Base-by-base conservation (phyloP, 2,888 invertebrate genomes). In the Ceramica pisi region DNA sequence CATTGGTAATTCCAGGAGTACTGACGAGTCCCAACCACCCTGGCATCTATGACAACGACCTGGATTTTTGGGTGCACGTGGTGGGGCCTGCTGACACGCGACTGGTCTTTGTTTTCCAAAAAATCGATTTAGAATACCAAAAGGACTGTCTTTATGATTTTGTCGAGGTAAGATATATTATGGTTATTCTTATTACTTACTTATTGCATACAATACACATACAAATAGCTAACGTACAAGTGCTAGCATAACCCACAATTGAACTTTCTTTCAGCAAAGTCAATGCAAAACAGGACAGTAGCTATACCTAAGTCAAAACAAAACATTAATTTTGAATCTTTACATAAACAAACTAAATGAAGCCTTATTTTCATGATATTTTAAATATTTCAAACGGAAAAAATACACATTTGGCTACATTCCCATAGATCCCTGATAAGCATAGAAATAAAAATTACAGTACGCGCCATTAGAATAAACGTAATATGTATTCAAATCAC, bases 121-220 rank as follows among this genome's bases (percentile, higher is more conserved):
- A 96, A 82, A 96, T 98, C 62, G 98, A 98, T 89, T 92, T 98
- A 72, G 98, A 98, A 92, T 95, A 96, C 67, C 98, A 98, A 92
- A 96, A 97, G 73, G 97, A 98, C 88, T 98, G 98, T 87, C 96
- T 98, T 3, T 98, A 98, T 90, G 98, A 98, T 91, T 98, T 96
- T 90, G 96, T 98, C 53, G 97, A 97, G 92, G 96, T 98, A 82
- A 94, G 94, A 19, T 23, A 1, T 10, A 23, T 4, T 12, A 12
- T 10, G 12, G 1, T 31, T 41, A 41, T 41, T 12, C 1, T 12
- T 41, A 12, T 41, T 41, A 38, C 10, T 38, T 38, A 6, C 10
- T 38, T 38, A 31, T 38, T 38, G 38, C 38, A 38, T 10, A 10
- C 9, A 38, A 38, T 10, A 31, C 31, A 31, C 31, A 31, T 31